Conservation (phyloP, 2,113 vertebrate genomes). For the Bujurquina vittata region DNA sequence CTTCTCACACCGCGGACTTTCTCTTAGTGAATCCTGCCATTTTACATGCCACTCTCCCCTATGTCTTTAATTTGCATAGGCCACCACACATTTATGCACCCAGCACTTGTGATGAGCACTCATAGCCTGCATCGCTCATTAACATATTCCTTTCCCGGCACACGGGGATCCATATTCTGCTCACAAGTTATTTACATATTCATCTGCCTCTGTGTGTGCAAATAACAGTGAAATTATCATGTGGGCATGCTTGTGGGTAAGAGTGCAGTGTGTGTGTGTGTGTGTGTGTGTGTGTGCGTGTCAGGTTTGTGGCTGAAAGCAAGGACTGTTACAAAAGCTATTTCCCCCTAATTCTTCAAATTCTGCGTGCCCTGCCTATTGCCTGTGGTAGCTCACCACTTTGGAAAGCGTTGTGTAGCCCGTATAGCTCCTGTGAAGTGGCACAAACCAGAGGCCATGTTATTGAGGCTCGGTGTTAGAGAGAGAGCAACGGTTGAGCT, state of each 20-base stretch:
- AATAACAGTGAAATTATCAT: conserved; percentile 65
- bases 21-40: conserved; percentile 20
- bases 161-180: conserved; percentile 60
- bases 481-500: conserved; percentile 47
- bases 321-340: conserved; percentile 66
- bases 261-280: neutral
- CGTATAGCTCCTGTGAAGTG: conserved; percentile 62
- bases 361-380: conserved; percentile 13
- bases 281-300: neutral
- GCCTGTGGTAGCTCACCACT: conserved; percentile 48
- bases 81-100: conserved; percentile 48
- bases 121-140: conserved; percentile 50
- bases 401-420: conserved; percentile 39
- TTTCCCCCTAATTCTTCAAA: conserved; percentile 56
- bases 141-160: conserved; percentile 60
- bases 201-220: conserved; percentile 67
- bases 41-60: conserved; percentile 5
- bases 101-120: conserved; percentile 60
- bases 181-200: conserved; percentile 72
- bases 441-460: conserved; percentile 64
- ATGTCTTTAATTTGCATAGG: conserved; percentile 39
- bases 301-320: conserved; percentile 45
- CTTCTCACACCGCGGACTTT: conserved; percentile 21
- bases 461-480: conserved; percentile 51
- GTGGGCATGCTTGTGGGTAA: conserved; percentile 45